Evolutionary conservation across 2,113 vertebrate genomes (phyloP).

Genomic region (Falco punctatus): DNA sequence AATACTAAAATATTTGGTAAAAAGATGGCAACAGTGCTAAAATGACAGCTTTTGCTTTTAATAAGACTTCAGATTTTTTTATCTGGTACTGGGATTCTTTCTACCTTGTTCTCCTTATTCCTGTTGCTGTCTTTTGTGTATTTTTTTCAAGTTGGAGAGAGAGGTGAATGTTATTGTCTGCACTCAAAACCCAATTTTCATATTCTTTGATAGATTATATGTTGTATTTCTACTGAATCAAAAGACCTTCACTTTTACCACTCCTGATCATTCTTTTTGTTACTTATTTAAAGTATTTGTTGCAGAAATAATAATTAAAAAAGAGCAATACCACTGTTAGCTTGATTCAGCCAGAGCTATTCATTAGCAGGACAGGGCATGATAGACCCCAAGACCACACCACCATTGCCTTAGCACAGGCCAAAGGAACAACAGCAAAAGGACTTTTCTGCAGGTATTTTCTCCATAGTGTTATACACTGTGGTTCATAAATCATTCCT

Average conservation of each 20-base stretch:
- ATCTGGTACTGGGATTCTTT: neutral
- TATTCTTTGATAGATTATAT: neutral
- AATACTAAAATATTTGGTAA: neutral
- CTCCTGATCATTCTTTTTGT: neutral
- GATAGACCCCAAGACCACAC: neutral
- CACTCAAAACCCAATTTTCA: neutral
- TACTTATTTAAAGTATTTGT: neutral
- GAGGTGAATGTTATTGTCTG: neutral
- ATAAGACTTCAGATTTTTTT: neutral
- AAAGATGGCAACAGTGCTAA: neutral
- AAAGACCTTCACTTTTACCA: neutral
- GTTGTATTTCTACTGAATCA: neutral
- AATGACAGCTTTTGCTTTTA: conserved; percentile 10
- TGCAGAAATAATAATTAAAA: neutral
- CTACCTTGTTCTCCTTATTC: neutral
- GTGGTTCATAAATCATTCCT: conserved; percentile 7
- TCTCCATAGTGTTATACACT: neutral
- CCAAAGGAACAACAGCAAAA: neutral
- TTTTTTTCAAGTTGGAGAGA: neutral
- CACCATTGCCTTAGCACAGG: neutral
- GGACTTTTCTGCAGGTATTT: neutral
- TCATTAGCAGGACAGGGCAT: rapidly evolving
- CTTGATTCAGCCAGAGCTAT: neutral
- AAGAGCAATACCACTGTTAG: neutral
- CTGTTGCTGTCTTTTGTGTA: neutral